Evolutionary conservation across 1,140 invertebrate species (phyloP), one percentile per base, ranked within the genome.

Genomic region (Lasioglossum albipes): DNA sequence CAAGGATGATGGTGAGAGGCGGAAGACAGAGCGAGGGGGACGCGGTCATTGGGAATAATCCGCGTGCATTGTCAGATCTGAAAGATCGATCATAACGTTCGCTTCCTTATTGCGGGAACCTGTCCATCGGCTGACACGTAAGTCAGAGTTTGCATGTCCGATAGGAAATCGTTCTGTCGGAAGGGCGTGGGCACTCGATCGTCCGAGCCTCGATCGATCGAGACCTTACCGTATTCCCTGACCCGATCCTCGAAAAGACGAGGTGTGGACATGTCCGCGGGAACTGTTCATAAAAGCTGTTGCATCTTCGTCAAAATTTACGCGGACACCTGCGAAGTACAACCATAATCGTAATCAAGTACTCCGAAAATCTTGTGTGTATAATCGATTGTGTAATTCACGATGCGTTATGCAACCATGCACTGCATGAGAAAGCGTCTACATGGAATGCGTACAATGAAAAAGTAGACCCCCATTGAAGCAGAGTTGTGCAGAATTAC

Each of bases 11-110:
- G 16, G 69, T 13, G 49, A 20, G 49, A 18, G 9, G 2, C 22
- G 13, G 18, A 71, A 7, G 54, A 75, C 31, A 12, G 18, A 64
- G 45, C 18, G 61, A 64, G 31, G 45, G 20, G 61, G 59, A 64
- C 20, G 67, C 71, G 79, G 18, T 77, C 84, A 77, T 81, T 62
- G 62, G 67, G 42, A 79, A 86, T 84, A 82, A 86, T 86, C 65
- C 77, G 45, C 64, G 41, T 36, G 83, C 79, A 85, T 86, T 86
- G 84, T 85, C 84, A 41, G 84, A n/a, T 22, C 67, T 71, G 75
- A 73, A 61, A 82, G 83, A 85, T 86, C 84, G 84, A 86, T 86
- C 83, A 79, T 86, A 86, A 86, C 72, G 80, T 77, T 72, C 72
- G 84, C 83, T 86, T 86, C 84, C 84, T 86, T 86, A 85, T 85